phyloP scores from a whole-genome alignment of 1,140 invertebrate genomes.

The Aporrectodea caliginosa region DNA sequence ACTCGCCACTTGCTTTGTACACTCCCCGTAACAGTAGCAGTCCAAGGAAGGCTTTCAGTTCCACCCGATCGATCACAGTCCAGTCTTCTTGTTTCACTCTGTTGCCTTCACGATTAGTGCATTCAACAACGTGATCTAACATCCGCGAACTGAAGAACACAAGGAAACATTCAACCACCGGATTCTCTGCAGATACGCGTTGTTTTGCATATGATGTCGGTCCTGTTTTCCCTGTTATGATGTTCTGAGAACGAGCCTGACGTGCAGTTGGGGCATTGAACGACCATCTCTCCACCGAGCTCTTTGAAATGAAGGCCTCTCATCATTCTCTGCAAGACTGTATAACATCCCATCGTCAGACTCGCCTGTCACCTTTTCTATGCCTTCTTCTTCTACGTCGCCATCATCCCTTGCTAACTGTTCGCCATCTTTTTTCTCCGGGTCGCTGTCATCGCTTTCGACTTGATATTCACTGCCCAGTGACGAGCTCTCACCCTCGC shows the following conservation, averaged over 20 bases:
- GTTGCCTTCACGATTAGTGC: slow-evolving; percentile 9
- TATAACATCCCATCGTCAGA: not conserved
- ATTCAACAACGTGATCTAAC: slow-evolving; percentile 6
- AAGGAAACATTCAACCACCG: not conserved
- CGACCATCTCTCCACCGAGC: not conserved
- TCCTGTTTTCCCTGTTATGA: not conserved
- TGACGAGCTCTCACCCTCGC: not conserved
- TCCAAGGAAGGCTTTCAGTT: slow-evolving; percentile 13
- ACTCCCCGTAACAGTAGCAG: slow-evolving; percentile 2
- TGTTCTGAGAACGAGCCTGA: slow-evolving; percentile 5
- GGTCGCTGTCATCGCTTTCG: not conserved
- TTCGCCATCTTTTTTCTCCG: too few species aligned
- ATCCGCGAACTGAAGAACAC: slow-evolving; percentile 2
- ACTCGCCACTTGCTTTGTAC: slow-evolving; percentile 12
- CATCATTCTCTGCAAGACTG: not conserved
- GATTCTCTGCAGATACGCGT: not conserved
- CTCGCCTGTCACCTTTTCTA: not conserved
- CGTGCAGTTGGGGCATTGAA: not conserved
- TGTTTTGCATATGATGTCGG: slow-evolving; percentile 5
- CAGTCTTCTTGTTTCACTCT: slow-evolving; percentile 9
- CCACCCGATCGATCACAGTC: not conserved
- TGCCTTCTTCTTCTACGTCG: too few species aligned
- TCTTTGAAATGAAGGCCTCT: not conserved
- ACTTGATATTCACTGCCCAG: not conserved
- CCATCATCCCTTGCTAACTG: too few species aligned